Evolutionary conservation across 2,113 vertebrate species (phyloP), one percentile per base, ranked within the genome.

Genomic region (Heteronetta atricapilla): DNA sequence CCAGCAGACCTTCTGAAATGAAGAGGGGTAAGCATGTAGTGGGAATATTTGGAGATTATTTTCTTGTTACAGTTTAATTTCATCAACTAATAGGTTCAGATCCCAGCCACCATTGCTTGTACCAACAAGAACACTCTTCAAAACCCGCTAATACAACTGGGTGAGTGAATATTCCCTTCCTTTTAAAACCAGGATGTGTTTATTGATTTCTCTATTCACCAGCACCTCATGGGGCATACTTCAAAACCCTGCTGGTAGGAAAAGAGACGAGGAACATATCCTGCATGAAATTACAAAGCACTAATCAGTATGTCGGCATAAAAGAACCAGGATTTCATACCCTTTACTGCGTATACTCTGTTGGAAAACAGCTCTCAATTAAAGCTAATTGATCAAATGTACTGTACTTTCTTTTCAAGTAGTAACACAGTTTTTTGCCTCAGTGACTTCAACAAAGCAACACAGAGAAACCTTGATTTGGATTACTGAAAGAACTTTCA

Each of bases 321-420:
- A 96, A 83, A 4, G 3, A 92, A 72, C 62, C 28, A 86, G 86
- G 73, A 73, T 94, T 94, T 89, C 85, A 76, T 90, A 70, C 50
- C 46, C 77, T 84, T 91, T 70, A 52, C 85, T 90, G 88, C 29
- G 81, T 91, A 59, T 78, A 80, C 92, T 76, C 94, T 85, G 95
- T 44, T 89, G 90, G 95, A 94, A 94, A 96, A 93, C 87, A 96
- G 74, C 44, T 86, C 81, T 93, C 79, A 96, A 94, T 94, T 95
- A 94, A 85, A 91, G 85, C 52, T 94, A 95, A 85, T 64, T 88
- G 86, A 95, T 94, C 90, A 94, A 95, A 97, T 50, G 60, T 55
- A 76, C 74, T 86, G 78, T 79, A 80, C 86, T 86, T 95, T 86
- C 95, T 89, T 96, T 94, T 88, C 82, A 94, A 74, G 82, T 59